phyloP scores from a whole-genome alignment of 1,140 invertebrate genomes.

The Lucilia cuprina region DNA sequence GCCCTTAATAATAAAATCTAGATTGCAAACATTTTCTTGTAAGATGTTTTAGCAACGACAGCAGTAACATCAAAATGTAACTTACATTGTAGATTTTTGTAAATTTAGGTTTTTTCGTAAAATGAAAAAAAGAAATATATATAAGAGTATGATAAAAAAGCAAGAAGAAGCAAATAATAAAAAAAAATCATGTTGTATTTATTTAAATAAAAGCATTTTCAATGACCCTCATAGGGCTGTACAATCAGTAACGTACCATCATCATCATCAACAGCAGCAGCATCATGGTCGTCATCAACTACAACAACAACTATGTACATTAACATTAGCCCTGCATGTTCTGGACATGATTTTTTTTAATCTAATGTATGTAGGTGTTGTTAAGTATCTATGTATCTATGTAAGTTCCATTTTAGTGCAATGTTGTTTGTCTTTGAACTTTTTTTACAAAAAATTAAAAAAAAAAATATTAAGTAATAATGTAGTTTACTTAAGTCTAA shows the following conservation, averaged over 20 bases:
- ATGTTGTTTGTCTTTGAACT: too few relatives aligned
- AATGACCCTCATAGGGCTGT: not conserved
- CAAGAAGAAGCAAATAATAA: not conserved
- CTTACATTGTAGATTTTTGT: not conserved
- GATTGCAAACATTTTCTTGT: constrained; percentile 11
- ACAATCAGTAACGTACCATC: not conserved
- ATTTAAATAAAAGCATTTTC: constrained; percentile 4
- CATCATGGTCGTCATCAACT: not conserved
- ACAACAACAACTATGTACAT: not conserved
- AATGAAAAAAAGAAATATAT: not conserved
- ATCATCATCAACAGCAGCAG: not conserved
- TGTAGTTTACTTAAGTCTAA: too few relatives aligned
- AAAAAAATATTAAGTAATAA: too few relatives aligned
- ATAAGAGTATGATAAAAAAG: not conserved
- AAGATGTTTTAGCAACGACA: not conserved
- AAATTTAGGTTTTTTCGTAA: not conserved
- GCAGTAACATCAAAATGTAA: not conserved
- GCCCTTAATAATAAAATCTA: constrained; percentile 21
- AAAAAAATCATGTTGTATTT: not conserved
- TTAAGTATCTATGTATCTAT: not conserved
- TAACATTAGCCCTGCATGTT: not conserved
- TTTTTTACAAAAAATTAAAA: too few relatives aligned
- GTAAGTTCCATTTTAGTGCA: too few relatives aligned
- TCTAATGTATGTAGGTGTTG: not conserved
- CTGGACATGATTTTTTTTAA: not conserved